Percentiles rank a stretch among this genome's conserved stretches.
Evolutionary conservation across 2,113 vertebrate genomes (phyloP).

Genomic region (Ia io): DNA sequence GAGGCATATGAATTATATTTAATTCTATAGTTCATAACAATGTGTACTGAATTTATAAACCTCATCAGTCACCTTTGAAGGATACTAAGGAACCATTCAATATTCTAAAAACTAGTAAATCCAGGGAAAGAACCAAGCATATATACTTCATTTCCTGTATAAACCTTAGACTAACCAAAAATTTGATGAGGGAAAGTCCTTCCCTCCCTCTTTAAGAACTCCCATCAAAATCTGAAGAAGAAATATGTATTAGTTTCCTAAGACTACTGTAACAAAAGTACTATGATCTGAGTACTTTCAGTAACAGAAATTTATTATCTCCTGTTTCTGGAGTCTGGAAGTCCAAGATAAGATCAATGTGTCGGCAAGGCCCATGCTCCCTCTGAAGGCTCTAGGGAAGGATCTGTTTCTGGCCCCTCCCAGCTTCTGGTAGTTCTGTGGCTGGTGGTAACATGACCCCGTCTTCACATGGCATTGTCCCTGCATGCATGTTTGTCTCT

Average conservation of each 20-base stretch:
- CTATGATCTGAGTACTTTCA: neutral
- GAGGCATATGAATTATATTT: neutral
- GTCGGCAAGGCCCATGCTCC: accelerated
- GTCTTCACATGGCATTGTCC: neutral
- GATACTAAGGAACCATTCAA: neutral
- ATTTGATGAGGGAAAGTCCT: neutral
- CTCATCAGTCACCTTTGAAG: neutral
- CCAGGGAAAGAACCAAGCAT: neutral
- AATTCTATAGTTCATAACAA: neutral
- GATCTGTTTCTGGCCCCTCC: neutral
- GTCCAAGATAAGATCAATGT: neutral
- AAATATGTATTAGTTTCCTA: neutral
- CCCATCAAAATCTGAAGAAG: neutral
- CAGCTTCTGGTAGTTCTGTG: neutral
- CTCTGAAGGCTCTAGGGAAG: neutral
- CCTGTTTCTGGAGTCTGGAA: neutral
- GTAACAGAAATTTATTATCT: neutral
- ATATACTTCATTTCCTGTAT: too few relatives aligned
- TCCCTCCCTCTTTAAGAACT: neutral
- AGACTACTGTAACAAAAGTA: neutral
- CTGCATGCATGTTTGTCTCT: neutral
- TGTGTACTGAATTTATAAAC: neutral
- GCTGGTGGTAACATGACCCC: too few relatives aligned
- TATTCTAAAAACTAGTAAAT: neutral
- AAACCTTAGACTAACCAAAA: neutral